Base-by-base conservation (phyloP, 2,888 invertebrate genomes). In the Tachina lurida region DNA sequence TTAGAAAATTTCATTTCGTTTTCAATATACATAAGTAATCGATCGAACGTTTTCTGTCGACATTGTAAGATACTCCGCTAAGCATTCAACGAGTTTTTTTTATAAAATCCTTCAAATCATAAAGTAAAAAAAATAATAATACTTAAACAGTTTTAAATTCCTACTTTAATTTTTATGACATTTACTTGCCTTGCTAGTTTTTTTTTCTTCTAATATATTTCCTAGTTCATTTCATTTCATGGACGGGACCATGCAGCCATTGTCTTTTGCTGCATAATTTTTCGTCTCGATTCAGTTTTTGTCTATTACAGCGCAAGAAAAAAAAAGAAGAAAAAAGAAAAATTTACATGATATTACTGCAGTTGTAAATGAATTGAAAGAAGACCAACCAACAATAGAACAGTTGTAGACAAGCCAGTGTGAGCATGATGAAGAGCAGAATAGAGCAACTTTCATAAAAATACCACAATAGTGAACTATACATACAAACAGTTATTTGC, bases 341-440 rank as follows among this genome's bases (percentile, higher is more conserved):
- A 86, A 86, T 83, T 82, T 86, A 76, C 83, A 86, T 86, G 83
- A 79, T 86, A 86, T 86, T 83, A 86, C 86, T 86, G 83, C 83
- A 86, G 83, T 83, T 75, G 83, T 60, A 74, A 58, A 52, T 41
- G 65, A 80, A 73, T 49, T 65, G 22, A 49, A 52, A 65, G 70
- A 52, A 62, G 56, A 49, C 22, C 45, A 45, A 22, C 60, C 31
- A 31, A 65, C 43, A 68, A 52, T 31, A 62, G n/a, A 10, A 22
- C 65, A 17, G 78, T 47, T 65, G 78, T 56, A 84, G 73, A 47
- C 76, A 78, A 78, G 22, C 17, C 63, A 63, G 54, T 63, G 52
- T 13, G 19, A 17, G 45, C 67, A 15, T 22, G 41, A 60, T 52
- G 56, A 17, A 41, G 60, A 41, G 71, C n/a, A 15, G 31, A 7